These are phyloP conservation scores for Cherax destructor DNA, from an alignment of 1,140 invertebrate species.

Conservation along the genomic window DNA sequence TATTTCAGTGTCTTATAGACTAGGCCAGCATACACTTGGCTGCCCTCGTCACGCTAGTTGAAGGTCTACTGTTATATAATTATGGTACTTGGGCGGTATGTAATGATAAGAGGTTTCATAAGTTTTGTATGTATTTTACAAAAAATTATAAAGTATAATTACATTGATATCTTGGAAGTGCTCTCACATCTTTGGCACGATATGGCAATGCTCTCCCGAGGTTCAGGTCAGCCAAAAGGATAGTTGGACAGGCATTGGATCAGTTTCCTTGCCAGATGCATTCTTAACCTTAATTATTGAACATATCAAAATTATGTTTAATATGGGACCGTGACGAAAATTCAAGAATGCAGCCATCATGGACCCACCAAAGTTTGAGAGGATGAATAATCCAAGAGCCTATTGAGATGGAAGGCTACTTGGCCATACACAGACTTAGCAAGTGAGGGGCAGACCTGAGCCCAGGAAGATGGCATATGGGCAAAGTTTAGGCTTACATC, in stretches of 20 bases:
- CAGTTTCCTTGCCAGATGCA: not conserved
- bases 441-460: slow-evolving; percentile 29
- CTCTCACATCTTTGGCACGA: slow-evolving; percentile 48
- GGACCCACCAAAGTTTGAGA: not conserved
- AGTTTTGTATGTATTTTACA: slow-evolving; percentile 46
- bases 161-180: slow-evolving; percentile 53
- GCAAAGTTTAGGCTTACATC: slow-evolving; percentile 12
- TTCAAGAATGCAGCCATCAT: not conserved
- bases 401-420: not conserved
- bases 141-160: slow-evolving; percentile 52
- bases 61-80: not conserved
- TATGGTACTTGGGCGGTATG: slow-evolving; percentile 17
- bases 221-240: slow-evolving; percentile 31
- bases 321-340: not conserved
- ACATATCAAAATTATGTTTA: not conserved
- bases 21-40: too few relatives aligned
- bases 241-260: slow-evolving; percentile 15
- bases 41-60: too few relatives aligned
- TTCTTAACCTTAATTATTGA: not conserved
- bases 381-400: not conserved
- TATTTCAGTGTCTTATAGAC: too few relatives aligned
- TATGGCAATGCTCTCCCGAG: slow-evolving; percentile 21
- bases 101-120: slow-evolving; percentile 38
- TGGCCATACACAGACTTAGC: not conserved
- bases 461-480: slow-evolving; percentile 29